Conservation (phyloP, 2,888 invertebrate genomes). For the Athalia cordata region DNA sequence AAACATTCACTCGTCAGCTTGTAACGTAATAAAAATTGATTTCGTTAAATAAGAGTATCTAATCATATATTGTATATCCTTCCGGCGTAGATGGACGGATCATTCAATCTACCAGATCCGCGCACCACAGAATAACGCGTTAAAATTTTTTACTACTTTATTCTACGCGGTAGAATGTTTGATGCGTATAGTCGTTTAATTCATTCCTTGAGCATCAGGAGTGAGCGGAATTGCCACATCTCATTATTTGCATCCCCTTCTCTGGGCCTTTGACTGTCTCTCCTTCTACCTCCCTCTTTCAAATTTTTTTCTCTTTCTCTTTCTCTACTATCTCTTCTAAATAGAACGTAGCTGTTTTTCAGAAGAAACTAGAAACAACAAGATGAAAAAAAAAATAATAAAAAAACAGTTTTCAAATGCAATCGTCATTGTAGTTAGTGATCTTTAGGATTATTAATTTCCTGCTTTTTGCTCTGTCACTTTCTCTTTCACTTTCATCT, state of each 20-base stretch:
- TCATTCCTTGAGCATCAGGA: slow-evolving; percentile 26
- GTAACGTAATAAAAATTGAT: not conserved
- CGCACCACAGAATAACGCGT: slow-evolving; percentile 71
- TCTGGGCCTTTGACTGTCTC: not conserved
- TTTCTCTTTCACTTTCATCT: slow-evolving; percentile 64
- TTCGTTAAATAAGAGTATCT: no score
- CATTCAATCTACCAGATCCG: not conserved
- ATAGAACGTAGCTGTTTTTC: not conserved
- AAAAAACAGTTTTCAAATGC: not conserved
- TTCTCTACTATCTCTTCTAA: not conserved
- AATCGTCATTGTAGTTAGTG: no score
- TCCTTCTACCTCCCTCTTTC: not conserved
- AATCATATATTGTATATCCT: no score
- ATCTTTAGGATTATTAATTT: not conserved
- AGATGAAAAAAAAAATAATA: no score
- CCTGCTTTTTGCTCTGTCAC: slow-evolving; percentile 53
- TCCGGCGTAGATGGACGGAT: not conserved
- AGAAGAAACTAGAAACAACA: not conserved
- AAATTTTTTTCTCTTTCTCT: not conserved
- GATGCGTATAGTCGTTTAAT: not conserved
- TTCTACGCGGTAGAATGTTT: no score
- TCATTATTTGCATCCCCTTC: not conserved
- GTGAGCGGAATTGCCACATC: not conserved
- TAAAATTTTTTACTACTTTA: not conserved
- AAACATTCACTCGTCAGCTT: not conserved